Evolutionary conservation across 2,888 invertebrate species (phyloP).

Genomic region (Linyphia triangularis): DNA sequence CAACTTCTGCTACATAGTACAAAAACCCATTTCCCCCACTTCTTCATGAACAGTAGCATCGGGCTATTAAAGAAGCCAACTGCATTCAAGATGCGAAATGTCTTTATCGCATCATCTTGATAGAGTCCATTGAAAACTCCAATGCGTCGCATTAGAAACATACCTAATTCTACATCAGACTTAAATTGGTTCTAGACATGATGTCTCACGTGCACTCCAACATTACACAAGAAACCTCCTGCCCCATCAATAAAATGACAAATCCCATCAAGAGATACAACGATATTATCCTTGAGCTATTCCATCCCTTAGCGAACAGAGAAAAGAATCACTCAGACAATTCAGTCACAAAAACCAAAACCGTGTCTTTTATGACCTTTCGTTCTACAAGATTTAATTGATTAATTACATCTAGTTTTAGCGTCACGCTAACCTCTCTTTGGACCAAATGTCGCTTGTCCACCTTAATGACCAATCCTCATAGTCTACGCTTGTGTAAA

Average conservation of each 20-base stretch:
- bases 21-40: no score
- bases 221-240: not conserved
- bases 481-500: not conserved
- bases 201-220: not conserved
- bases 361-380: slow-evolving; percentile 42
- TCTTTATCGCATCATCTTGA: not conserved
- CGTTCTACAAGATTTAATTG: slow-evolving; percentile 64
- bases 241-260: not conserved
- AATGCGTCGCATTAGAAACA: not conserved
- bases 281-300: not conserved
- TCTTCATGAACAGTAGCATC: no score
- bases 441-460: slow-evolving; percentile 6
- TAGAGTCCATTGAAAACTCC: not conserved
- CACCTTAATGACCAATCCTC: slow-evolving; percentile 9
- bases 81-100: no score
- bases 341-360: not conserved
- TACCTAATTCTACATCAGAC: not conserved
- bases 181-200: not conserved
- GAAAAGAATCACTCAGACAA: not conserved
- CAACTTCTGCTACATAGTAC: not conserved
- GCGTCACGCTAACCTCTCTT: slow-evolving; percentile 26
- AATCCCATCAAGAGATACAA: not conserved
- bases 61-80: no score
- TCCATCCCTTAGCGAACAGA: not conserved
- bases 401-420: slow-evolving; percentile 47